Evolutionary conservation across 1,140 invertebrate species (phyloP).

Genomic region (Aradophagus sp.): DNA sequence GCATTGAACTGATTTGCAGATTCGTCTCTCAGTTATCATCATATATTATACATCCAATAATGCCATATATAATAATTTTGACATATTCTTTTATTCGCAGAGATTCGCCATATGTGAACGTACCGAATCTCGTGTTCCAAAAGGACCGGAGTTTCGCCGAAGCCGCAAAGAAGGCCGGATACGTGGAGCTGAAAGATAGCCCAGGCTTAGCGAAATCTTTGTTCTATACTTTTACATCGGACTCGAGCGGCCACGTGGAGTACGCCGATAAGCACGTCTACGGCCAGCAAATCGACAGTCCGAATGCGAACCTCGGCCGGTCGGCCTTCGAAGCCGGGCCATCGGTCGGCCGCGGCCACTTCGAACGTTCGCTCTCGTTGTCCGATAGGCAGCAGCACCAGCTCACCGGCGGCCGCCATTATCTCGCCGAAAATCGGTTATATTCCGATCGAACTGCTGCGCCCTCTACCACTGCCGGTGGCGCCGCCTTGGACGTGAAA

Average conservation of each 20-base stretch:
- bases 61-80: background rate
- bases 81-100: constrained; percentile 29
- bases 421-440: constrained; percentile 45
- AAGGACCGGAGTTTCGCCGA: constrained; percentile 68
- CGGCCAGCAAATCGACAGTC: constrained; percentile 52
- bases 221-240: constrained; percentile 69
- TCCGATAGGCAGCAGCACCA: constrained; percentile 56
- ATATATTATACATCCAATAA: background rate
- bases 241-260: constrained; percentile 70
- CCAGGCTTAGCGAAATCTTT: constrained; percentile 47
- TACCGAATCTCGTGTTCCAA: constrained; percentile 72
- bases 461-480: constrained; percentile 24
- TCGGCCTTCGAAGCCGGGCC: constrained; percentile 60
- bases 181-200: constrained; percentile 65
- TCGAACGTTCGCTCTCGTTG: constrained; percentile 63
- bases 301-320: constrained; percentile 49
- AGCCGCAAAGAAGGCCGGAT: constrained; percentile 64
- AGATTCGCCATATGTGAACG: constrained; percentile 73
- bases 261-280: constrained; percentile 66
- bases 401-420: constrained; percentile 29
- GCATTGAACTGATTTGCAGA: too few species aligned
- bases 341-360: constrained; percentile 43
- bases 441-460: constrained; percentile 66
- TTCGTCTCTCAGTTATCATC: background rate
- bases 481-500: constrained; percentile 57